phyloP scores from a whole-genome alignment of 2,797 vertebrate species.

The Cichlasoma orientale region DNA sequence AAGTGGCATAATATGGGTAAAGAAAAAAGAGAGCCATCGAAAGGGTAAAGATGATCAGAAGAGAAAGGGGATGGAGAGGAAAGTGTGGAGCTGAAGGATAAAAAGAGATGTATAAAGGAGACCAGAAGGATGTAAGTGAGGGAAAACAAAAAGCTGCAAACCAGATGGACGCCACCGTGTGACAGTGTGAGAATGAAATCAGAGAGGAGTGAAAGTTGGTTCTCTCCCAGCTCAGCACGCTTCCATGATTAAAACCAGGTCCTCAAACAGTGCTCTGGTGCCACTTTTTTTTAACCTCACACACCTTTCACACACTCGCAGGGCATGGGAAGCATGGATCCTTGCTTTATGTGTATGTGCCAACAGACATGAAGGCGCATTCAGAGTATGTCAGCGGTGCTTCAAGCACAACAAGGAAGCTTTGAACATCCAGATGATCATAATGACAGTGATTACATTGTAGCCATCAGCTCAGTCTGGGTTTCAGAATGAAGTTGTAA shows the following conservation, averaged over 20 bases:
- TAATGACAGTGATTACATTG: background rate
- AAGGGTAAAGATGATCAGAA: background rate
- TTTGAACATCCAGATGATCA: background rate
- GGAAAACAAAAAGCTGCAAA: background rate
- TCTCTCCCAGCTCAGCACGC: constrained; percentile 44
- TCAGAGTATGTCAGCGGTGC: too few relatives aligned
- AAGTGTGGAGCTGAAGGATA: background rate
- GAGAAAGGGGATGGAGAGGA: background rate
- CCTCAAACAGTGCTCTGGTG: constrained; percentile 56
- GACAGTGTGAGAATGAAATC: constrained; percentile 12
- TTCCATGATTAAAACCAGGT: constrained; percentile 64
- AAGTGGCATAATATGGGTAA: background rate
- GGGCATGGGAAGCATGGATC: background rate
- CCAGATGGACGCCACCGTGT: background rate
- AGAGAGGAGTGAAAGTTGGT: constrained; percentile 44
- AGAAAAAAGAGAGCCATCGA: background rate
- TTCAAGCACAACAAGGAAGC: background rate
- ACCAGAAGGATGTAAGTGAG: background rate
- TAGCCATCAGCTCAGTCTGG: background rate
- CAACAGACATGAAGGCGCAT: background rate
- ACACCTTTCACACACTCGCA: background rate
- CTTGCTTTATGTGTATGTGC: background rate
- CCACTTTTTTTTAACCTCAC: constrained; percentile 39
- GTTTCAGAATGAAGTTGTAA: background rate
- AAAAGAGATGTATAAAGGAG: background rate